phyloP scores from a whole-genome alignment of 2,797 vertebrate species.

The Crocidura indochinensis region DNA sequence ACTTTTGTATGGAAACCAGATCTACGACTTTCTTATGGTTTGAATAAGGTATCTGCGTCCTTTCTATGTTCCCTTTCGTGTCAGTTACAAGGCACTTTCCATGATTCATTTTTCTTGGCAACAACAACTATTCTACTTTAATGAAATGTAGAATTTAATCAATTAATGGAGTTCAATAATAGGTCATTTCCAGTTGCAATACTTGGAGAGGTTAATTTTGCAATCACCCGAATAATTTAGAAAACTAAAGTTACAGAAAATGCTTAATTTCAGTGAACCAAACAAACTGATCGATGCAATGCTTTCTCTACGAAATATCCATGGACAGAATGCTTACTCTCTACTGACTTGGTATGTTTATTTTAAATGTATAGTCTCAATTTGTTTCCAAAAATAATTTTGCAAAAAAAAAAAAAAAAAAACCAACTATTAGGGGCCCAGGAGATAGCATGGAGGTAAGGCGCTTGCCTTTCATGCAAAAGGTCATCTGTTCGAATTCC shows the following conservation, averaged over 20 bases:
- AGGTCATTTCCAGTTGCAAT: constrained; percentile 76
- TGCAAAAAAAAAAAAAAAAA: too few species aligned
- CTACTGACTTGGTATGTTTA: background rate
- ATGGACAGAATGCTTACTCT: background rate
- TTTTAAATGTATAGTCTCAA: constrained; percentile 31
- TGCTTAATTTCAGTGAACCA: background rate
- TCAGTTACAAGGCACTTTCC: constrained; percentile 55
- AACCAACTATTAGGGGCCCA: too few species aligned
- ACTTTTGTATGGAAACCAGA: background rate
- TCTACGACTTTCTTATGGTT: constrained; percentile 6
- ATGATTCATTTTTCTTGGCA: constrained; percentile 78
- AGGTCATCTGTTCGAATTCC: too few species aligned
- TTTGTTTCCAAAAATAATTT: constrained; percentile 56
- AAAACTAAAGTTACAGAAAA: constrained; percentile 4
- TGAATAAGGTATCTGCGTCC: constrained; percentile 22
- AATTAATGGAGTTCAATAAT: constrained; percentile 77
- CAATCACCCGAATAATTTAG: constrained; percentile 68
- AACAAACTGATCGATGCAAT: constrained; percentile 1
- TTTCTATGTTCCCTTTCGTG: constrained; percentile 66
- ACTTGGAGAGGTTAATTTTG: constrained; percentile 79
- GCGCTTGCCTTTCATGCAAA: too few species aligned
- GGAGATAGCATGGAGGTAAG: too few species aligned
- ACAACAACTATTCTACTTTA: constrained; percentile 58
- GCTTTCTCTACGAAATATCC: background rate
- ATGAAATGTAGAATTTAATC: constrained; percentile 76